phyloP scores from a whole-genome alignment of 92 coral and sea anemone genomes.

The Meandrina meandrites region DNA sequence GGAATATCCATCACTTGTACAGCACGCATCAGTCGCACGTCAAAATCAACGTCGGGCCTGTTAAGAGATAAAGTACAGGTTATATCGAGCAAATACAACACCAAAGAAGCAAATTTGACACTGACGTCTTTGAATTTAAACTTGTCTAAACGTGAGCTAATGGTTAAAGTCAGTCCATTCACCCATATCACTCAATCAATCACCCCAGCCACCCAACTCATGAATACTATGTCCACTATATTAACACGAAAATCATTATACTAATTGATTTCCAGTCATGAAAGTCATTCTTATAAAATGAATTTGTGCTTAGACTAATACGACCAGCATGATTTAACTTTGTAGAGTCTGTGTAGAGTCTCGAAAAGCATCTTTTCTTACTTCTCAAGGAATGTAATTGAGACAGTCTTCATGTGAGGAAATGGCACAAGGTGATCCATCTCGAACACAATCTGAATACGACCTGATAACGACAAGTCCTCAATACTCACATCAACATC shows the following conservation, averaged over 20 bases:
- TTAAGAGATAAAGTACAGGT: neutral
- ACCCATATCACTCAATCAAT: too few relatives aligned
- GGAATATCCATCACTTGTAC: slow-evolving; percentile 98
- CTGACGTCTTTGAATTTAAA: too few relatives aligned
- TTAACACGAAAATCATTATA: too few relatives aligned
- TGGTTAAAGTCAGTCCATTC: too few relatives aligned
- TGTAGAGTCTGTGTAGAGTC: neutral
- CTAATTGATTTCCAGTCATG: too few relatives aligned
- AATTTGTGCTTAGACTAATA: neutral
- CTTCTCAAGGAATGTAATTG: slow-evolving; percentile 92
- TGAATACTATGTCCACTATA: too few relatives aligned
- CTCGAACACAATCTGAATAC: slow-evolving; percentile 88
- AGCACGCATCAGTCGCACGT: slow-evolving; percentile 87
- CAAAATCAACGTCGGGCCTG: slow-evolving; percentile 88
- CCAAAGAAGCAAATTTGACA: neutral
- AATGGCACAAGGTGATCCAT: slow-evolving; percentile 93
- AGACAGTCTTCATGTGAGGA: slow-evolving; percentile 88
- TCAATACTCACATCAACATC: slow-evolving; percentile 93
- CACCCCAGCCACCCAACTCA: too few relatives aligned
- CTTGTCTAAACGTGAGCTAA: too few relatives aligned
- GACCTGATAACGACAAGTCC: slow-evolving; percentile 84
- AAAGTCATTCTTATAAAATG: too few relatives aligned
- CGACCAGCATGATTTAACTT: neutral
- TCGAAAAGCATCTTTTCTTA: slow-evolving; percentile 19
- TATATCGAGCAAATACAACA: neutral